Base-by-base conservation (phyloP, 2,888 invertebrate species). In the Latheticus oryzae region DNA sequence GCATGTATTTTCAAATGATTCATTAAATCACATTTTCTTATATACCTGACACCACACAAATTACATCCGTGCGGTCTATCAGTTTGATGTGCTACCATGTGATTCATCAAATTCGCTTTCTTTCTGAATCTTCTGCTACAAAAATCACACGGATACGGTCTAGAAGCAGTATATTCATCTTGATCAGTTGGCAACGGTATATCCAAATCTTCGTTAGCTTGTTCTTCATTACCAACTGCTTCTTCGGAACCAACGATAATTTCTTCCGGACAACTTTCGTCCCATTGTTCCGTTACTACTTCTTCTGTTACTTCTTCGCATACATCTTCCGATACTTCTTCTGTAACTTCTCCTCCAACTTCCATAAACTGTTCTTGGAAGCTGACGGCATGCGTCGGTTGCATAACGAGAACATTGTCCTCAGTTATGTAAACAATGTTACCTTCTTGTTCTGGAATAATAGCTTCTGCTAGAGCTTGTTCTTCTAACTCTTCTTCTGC, bases 81-180 rank as follows among this genome's bases (percentile, higher is more conserved):
- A 37, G 88, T 90, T 77, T 92, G 92, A 78, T 93, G 92, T 0
- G 91, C 89, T 3, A 91, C 87, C 90, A 93, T 92, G 74, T 93
- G 93, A 76, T 90, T 91, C 87, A 91, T 90, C 0, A 93, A 81
- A 60, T 90, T 91, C 2, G 88, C 88, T 73, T 92, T 92, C 73
- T 92, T 92, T 28, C 91, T 86, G 76, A 93, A 93, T 59, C 92
- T 82, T 0, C 91, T 84, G 60, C 90, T 91, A 74, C 93, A 93
- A 75, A 92, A 92, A 75, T 93, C 92, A 73, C 93, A 93, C 0
- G 93, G 92, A 81, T 90, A 91, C 0, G 92, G 93, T 2, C 91
- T 83, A 73, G 86, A 86, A 1, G 87, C 87, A 19, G 88, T 87
- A 73, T 88, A 87, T 66, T 90, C 89, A 72, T 89, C 88, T 79